phyloP scores from a whole-genome alignment of 2,888 invertebrate genomes.

The Barypeithes pellucidus region DNA sequence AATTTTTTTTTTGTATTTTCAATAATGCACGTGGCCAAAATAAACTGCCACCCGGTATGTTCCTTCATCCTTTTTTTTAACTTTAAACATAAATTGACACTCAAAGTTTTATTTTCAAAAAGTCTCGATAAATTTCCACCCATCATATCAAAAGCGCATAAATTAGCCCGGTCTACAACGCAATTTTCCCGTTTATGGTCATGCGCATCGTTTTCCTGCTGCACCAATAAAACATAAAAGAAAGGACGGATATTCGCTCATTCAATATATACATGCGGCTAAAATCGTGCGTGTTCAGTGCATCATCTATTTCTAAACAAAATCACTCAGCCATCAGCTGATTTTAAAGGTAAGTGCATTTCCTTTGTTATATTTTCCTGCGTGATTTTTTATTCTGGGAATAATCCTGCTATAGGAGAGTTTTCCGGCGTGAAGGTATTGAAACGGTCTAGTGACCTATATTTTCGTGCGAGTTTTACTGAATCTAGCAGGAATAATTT shows the following conservation, averaged over 20 bases:
- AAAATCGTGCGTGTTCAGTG: constrained; percentile 29
- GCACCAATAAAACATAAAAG: constrained; percentile 43
- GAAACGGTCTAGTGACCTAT: constrained; percentile 7
- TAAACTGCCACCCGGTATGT: too few relatives aligned
- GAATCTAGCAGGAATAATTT: not conserved
- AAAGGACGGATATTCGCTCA: constrained; percentile 27
- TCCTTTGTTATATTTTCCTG: constrained; percentile 26
- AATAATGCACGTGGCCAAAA: too few relatives aligned
- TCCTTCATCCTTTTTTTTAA: too few relatives aligned
- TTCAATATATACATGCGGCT: constrained; percentile 29
- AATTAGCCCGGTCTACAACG: constrained; percentile 11
- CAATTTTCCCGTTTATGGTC: constrained; percentile 37
- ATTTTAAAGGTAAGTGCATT: constrained; percentile 43
- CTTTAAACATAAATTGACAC: too few relatives aligned
- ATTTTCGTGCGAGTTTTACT: constrained; percentile 6
- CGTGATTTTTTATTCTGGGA: constrained; percentile 17
- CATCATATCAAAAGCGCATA: not conserved
- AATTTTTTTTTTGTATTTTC: too few relatives aligned
- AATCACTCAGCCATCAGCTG: constrained; percentile 45
- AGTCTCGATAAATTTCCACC: not conserved
- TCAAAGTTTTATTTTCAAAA: too few relatives aligned
- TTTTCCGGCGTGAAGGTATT: not conserved
- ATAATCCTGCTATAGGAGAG: not conserved
- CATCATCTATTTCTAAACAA: constrained; percentile 39
- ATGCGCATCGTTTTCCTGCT: constrained; percentile 41